Evolutionary conservation across 2,797 vertebrate genomes (phyloP), one percentile per base, ranked within the genome.

Genomic region (Synaphobranchus kaupii): DNA sequence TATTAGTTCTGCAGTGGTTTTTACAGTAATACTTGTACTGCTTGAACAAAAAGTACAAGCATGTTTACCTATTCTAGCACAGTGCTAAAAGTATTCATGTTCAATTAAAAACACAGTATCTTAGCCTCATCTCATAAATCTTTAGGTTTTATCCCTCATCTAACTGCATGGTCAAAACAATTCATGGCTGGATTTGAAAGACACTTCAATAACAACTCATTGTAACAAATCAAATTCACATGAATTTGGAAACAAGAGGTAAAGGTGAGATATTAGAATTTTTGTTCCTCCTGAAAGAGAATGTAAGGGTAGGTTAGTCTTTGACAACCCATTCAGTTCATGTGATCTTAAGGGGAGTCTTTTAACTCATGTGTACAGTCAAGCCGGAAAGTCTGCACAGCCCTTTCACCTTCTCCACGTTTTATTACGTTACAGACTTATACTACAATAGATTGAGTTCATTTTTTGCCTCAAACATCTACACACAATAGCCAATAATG

Each of bases 71-170:
- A 84, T 87, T 22, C 56, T 31, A 22, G 44, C 86, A 50, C 68
- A 68, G 68, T 73, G 76, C 80, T 48, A 22, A 66, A n/a, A 81
- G 66, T 34, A 48, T 56, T 86, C 73, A 87, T 71, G 31, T 54
- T 84, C 87, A 84, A 89, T 90, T 88, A 90, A 88, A 90, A 89
- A 86, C 86, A 86, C 85, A 89, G 86, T n/a, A n/a, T 89, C 50
- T n/a, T 17, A 25, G 82, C 54, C 86, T 86, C 89, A 20, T 22
- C 22, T 20, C 89, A 73, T 39, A 39, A 39, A 39, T 54, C 52
- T 54, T 58, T 58, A 17, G 56, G 34, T 20, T 39, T 44, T 44
- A 76, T 76, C 73, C 34, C 28, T 58, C 85, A 28, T 10, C 25
- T 22, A 28, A 83, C 10, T 17, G 71, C 39, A n/a, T 80, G 56